Base-by-base conservation (phyloP, 2,888 invertebrate genomes). In the Mimumesa dahlbomi region DNA sequence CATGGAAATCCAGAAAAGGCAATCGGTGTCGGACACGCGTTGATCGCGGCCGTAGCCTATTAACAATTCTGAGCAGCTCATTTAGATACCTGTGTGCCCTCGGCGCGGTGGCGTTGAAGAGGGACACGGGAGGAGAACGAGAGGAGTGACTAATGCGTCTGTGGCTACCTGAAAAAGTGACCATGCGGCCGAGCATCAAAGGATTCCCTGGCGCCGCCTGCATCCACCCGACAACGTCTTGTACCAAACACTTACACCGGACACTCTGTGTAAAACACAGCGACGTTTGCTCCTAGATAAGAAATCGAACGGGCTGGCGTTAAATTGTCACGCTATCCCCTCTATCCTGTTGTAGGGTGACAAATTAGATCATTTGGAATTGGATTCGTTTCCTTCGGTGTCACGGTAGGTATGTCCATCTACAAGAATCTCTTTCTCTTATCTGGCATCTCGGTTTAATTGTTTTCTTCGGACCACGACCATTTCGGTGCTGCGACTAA, bases 111-210 rank as follows among this genome's bases (percentile, higher is more conserved):
- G 66, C 68, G 71, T 31, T 42, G 67, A 58, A 66, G 69, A 57
- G 73, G 62, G 65, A 64, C 71, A 64, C 46, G 63, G 53, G 68
- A 61, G 50, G 69, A 75, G 75, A 80, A 82, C 80, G 84, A 82
- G 85, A 85, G 84, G 85, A 88, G 87, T 88, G 89, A 89, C 89
- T 89, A 89, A 89, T 89, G 89, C 85, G 89, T 89, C 88, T 89
- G 85, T 83, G 85, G 88, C 88, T 89, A 89, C 89, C 89, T 89
- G 89, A 88, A 87, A 85, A 85, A 87, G 82, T 82, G 78, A 81
- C 71, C 80, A 79, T 78, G 82, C 87, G 87, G 87, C 84, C 68
- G 63, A 83, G 82, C 87, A 82, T 89, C 89, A 89, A 89, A 89
- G 88, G 85, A 87, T 83, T 82, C 77, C 81, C 83, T 89, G 89